Evolutionary conservation across 1,140 invertebrate species (phyloP).

Genomic region (Eriocheir sinensis): DNA sequence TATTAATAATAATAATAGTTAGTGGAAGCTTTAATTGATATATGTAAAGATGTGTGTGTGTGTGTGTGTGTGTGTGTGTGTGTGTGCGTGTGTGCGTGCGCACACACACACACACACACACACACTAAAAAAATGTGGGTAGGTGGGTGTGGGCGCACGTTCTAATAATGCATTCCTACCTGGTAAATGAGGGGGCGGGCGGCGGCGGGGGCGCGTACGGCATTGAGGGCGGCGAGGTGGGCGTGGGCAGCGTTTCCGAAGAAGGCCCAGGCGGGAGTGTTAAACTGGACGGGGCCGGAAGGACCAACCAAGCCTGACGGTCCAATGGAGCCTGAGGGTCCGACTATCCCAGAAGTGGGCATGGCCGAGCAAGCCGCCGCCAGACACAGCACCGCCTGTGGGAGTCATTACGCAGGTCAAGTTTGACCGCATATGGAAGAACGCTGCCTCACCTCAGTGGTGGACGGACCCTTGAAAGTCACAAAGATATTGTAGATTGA

Average conservation of each 20-base stretch:
- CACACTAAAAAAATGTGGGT: not conserved
- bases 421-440: not conserved
- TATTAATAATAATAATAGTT: not conserved
- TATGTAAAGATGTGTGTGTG: not conserved
- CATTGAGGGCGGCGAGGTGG: conserved; percentile 69
- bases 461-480: not conserved
- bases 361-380: conserved; percentile 26
- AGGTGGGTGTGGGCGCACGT: no score
- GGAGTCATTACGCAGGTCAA: not conserved
- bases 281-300: conserved; percentile 73
- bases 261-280: conserved; percentile 71
- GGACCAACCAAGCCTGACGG: conserved; percentile 70
- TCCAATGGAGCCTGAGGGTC: conserved; percentile 68
- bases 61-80: not conserved
- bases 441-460: not conserved
- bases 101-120: conserved; percentile 41
- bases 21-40: not conserved
- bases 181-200: conserved; percentile 36
- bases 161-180: no score
- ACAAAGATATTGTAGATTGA: not conserved
- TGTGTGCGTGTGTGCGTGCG: not conserved
- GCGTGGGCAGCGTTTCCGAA: conserved; percentile 68
- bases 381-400: conserved; percentile 57
- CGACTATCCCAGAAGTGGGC: conserved; percentile 61
- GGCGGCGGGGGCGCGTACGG: not conserved